Evolutionary conservation across 2,888 invertebrate species (phyloP).

Genomic region (Miltochrista miniata): DNA sequence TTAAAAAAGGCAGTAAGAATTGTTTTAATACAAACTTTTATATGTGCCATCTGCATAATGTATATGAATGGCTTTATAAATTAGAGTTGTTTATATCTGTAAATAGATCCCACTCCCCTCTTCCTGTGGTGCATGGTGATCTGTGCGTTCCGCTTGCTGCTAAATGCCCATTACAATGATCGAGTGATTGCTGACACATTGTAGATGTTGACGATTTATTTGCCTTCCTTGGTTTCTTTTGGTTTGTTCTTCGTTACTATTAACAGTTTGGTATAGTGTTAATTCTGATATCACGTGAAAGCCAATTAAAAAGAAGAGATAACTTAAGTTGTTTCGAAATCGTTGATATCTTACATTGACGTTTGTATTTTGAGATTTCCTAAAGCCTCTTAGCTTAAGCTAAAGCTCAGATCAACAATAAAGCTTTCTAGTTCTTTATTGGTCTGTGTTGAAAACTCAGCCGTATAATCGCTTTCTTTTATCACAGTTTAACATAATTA

Average conservation of each 20-base stretch:
- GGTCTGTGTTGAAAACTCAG: too few species aligned
- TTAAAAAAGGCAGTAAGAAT: too few species aligned
- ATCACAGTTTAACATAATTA: too few species aligned
- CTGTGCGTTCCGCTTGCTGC: neutral
- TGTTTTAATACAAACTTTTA: too few species aligned
- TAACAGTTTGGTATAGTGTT: neutral
- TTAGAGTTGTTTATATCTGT: constrained; percentile 7
- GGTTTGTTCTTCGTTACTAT: neutral
- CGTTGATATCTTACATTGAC: too few species aligned
- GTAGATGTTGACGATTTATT: constrained; percentile 1
- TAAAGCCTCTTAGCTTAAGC: too few species aligned
- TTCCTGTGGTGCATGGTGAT: constrained; percentile 5
- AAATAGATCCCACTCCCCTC: constrained; percentile 10
- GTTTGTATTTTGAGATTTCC: too few species aligned
- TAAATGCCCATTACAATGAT: constrained; percentile 4
- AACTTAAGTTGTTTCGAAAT: neutral
- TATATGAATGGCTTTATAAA: constrained; percentile 5
- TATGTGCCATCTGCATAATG: neutral
- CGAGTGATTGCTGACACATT: neutral
- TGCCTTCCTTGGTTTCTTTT: neutral
- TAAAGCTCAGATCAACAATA: too few species aligned
- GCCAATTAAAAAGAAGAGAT: too few species aligned
- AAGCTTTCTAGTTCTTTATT: too few species aligned
- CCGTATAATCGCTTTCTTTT: too few species aligned
- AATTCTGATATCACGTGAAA: neutral